Evolutionary conservation across 2,888 invertebrate species (phyloP), one percentile per base, ranked within the genome.

Genomic region (Neoaliturus tenellus): DNA sequence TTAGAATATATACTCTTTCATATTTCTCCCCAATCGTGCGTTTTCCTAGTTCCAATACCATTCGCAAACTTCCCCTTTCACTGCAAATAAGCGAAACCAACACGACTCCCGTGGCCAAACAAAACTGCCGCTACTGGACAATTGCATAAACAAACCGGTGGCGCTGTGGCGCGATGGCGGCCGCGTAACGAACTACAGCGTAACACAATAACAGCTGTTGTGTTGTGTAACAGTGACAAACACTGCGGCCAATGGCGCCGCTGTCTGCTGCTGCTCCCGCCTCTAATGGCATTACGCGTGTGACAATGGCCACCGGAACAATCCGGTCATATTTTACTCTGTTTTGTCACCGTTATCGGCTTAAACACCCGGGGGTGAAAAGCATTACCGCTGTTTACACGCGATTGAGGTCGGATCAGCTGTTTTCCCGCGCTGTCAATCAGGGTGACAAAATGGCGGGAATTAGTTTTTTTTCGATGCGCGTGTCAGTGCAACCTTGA

Each of bases 171-270:
- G 23, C 51, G 51, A 23, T 23, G 48, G 48, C 48, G 17, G 48
- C 51, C 28, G 62, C 20, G 62, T 31, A 62, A 62, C 62, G 17
- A 55, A 62, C 62, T 12, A 23, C 51, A 10, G 51, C 51, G 5
- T 28, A 62, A 62, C 62, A 62, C 62, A 62, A 62, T 62, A 62
- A 62, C 62, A 62, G 62, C 62, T 62, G 62, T 62, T 25, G 62
- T 28, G 62, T 31, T 28, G 31, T 31, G n/a, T 28, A 62, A 62
- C 62, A 62, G 62, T 62, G 62, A 62, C 62, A 62, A 28, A 62
- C 55, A 55, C 55, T 17, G 48, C 55, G 62, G 31, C 62, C 62
- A 62, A 62, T 62, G 62, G 62, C 58, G 20, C 4, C 55, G 62
- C 62, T 28, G 51, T 39, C 39, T 39, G 39, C n/a, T 10, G 6